Percentiles rank a stretch among this genome's conserved stretches.
Evolutionary conservation across 2,113 vertebrate species (phyloP).

Genomic region (Xiphias gladius): DNA sequence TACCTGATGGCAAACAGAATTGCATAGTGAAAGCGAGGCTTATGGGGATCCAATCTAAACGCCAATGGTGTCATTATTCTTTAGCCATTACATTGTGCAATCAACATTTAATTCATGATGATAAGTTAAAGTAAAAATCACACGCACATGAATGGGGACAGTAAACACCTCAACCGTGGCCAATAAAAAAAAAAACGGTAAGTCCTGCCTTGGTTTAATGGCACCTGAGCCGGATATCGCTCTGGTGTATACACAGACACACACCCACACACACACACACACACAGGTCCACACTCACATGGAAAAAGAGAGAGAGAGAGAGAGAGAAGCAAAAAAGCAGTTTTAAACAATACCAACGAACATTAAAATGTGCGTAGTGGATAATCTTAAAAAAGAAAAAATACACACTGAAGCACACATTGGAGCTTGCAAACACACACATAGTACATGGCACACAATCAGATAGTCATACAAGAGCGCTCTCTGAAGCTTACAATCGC

Average conservation of each 20-base stretch:
- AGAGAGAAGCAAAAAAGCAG: neutral
- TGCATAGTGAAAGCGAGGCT: too few species aligned
- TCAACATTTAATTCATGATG: too few species aligned
- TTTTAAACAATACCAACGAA: neutral
- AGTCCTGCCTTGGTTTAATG: neutral
- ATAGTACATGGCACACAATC: neutral
- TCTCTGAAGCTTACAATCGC: neutral
- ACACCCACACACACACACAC: neutral
- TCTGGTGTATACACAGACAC: neutral
- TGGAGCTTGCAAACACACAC: neutral
- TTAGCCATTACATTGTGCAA: too few species aligned
- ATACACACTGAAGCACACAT: neutral
- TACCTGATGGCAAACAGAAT: too few species aligned
- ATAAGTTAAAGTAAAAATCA: neutral
- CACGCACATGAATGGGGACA: conserved; percentile 15
- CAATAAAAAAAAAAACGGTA: neutral
- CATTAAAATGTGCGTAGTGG: neutral
- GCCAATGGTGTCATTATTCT: too few species aligned
- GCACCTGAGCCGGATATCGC: neutral
- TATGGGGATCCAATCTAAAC: too few species aligned
- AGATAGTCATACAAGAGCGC: neutral
- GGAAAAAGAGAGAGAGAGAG: too few species aligned
- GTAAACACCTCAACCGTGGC: conserved; percentile 18
- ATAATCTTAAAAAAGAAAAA: neutral
- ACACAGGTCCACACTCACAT: neutral